Base-by-base conservation (phyloP, 2,797 vertebrate species). In the Cyclura pinguis region DNA sequence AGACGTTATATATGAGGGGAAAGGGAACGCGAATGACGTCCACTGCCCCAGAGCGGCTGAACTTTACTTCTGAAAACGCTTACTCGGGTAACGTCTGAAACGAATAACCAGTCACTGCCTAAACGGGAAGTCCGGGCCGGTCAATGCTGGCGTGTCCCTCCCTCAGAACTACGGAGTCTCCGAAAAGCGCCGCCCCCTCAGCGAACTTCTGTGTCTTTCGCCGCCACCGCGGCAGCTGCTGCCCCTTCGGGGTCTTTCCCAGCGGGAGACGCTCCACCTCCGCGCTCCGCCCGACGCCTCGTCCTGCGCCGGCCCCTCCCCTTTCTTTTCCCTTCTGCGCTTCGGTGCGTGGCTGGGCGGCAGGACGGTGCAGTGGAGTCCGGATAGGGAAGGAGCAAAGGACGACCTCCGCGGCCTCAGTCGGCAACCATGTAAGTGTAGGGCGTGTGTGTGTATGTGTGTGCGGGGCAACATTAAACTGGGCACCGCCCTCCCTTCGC, bases 391-490 rank as follows among this genome's bases (percentile, higher is more conserved):
- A 50, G 20, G 42, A 8, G 9, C 64, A 57, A 47, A 59, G 64
- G 50, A 35, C 32, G 77, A 27, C 47, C 42, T 57, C 38, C 9
- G 35, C 50, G 24, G 27, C 8, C 84, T 50, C 69, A 0, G 1
- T 18, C 6, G 12, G 88, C 76, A 85, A 82, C 81, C 89, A 90
- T 90, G 89, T 90, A 81, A 90, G 86, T 85, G 29, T 27, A 14
- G 64, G 78, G 24, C 5, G 76, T 32, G 20, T 52, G 50, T 52
- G 50, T 6, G 5, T 42, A 42, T 42, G 42, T 42, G 42, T 42
- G 42, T 47, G 52, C 7, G 52, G 9, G 52, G 10, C 52, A 1
- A 52, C 52, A 8, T 8, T 12, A 2, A 8, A 10, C 52, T 52
- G 52, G 52, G 52, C 52, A 12, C 7, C 52, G 7, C 52, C 52